phyloP scores from a whole-genome alignment of 2,113 vertebrate genomes.

The Coregonus clupeaformis region DNA sequence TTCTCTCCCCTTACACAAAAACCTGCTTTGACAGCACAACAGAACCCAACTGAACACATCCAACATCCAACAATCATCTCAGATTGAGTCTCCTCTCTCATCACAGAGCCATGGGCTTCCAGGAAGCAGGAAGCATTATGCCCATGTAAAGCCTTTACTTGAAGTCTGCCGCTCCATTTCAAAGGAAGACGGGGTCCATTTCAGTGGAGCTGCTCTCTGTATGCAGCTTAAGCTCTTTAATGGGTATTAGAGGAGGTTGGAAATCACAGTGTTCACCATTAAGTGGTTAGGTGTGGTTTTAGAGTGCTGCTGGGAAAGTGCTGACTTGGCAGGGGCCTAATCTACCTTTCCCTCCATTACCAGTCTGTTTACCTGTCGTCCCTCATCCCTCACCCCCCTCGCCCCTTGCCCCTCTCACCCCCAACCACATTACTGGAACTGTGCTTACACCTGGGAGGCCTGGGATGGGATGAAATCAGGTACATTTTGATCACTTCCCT shows the following conservation, averaged over 20 bases:
- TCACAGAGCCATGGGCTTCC: background rate
- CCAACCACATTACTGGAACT: conserved; percentile 52
- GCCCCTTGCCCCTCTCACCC: conserved; percentile 25
- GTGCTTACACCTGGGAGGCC: conserved; percentile 42
- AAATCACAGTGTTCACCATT: conserved; percentile 66
- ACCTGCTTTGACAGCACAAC: background rate
- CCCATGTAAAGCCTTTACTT: background rate
- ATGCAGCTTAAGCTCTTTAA: conserved; percentile 48
- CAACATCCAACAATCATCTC: background rate
- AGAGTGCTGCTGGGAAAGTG: conserved; percentile 71
- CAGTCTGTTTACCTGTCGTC: conserved; percentile 52
- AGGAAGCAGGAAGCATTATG: background rate
- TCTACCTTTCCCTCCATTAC: conserved; percentile 67
- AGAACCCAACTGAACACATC: background rate
- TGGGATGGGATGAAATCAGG: conserved; percentile 63
- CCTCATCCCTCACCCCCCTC: conserved; percentile 6
- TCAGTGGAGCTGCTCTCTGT: conserved; percentile 5
- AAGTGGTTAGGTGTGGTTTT: conserved; percentile 66
- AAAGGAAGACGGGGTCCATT: conserved; percentile 13
- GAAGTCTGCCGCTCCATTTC: background rate
- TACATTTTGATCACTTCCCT: conserved; percentile 69
- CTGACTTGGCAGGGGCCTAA: conserved; percentile 63
- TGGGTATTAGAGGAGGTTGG: conserved; percentile 49
- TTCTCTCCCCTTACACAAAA: background rate
- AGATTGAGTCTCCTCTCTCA: background rate